A percentile compares a stretch with the other conserved stretches of the same genome.
Conservation (phyloP, 2,113 vertebrate species). For the Sigmodon hispidus region DNA sequence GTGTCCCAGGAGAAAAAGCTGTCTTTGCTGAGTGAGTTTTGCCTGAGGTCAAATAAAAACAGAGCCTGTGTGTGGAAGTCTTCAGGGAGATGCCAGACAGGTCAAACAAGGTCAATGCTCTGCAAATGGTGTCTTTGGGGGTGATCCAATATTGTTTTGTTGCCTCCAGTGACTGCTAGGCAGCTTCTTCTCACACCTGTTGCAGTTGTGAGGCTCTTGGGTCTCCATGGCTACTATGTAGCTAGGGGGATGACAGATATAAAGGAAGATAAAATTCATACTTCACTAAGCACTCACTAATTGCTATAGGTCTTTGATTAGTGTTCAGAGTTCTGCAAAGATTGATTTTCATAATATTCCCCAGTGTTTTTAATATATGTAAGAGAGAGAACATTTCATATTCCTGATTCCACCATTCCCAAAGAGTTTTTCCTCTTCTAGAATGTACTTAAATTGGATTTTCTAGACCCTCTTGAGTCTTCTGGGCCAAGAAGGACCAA, state of each 20-base stretch:
- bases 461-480: background rate
- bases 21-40: background rate
- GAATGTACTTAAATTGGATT: background rate
- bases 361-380: background rate
- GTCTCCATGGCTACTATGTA: background rate
- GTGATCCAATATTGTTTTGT: background rate
- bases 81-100: background rate
- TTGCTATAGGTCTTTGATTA: background rate
- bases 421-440: background rate
- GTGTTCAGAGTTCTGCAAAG: slow-evolving; percentile 16
- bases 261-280: background rate
- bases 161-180: background rate
- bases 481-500: slow-evolving; percentile 17
- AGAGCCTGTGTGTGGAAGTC: background rate
- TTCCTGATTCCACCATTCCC: background rate
- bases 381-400: background rate
- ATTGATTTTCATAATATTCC: background rate
- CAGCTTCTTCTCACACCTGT: background rate
- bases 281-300: background rate
- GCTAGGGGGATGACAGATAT: background rate
- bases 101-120: background rate
- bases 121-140: background rate
- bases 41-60: slow-evolving; percentile 16
- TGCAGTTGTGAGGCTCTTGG: background rate
- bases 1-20: background rate